Evolutionary conservation across 2,797 vertebrate species (phyloP).

Genomic region (Poliocrania exsul): DNA sequence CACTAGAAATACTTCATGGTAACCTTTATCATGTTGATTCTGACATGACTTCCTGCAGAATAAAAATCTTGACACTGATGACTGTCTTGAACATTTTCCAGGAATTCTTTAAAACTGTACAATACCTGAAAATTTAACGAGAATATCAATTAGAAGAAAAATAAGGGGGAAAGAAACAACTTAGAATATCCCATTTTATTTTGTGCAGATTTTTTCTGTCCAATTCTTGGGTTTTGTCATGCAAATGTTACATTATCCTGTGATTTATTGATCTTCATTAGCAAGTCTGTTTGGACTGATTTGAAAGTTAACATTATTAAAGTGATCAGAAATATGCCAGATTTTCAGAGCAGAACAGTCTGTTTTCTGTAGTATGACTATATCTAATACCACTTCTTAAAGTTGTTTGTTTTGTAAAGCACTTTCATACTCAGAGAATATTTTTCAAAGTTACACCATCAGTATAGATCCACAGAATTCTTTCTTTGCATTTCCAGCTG

Average conservation of each 20-base stretch:
- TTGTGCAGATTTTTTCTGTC: background rate
- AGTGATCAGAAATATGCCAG: background rate
- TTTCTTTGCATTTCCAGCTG: slow-evolving; percentile 18
- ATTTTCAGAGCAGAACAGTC: background rate
- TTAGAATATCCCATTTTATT: background rate
- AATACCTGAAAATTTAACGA: background rate
- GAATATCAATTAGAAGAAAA: background rate
- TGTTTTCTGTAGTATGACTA: background rate
- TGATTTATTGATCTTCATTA: background rate
- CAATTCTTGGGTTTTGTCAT: background rate
- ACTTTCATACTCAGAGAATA: background rate
- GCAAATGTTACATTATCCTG: background rate
- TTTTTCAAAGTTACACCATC: background rate
- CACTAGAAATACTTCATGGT: background rate
- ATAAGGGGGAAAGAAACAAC: background rate
- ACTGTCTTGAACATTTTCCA: slow-evolving; percentile 14
- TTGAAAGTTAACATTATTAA: background rate
- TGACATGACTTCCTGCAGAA: background rate
- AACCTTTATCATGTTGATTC: background rate
- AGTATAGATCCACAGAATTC: background rate
- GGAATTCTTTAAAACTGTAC: background rate
- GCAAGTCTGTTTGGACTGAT: background rate
- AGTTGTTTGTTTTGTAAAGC: background rate
- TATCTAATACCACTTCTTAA: background rate
- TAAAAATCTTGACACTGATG: background rate